Percentiles rank a stretch among this genome's conserved stretches.
Evolutionary conservation across 2,113 vertebrate genomes (phyloP).

Genomic region (Siphamia tubifer): DNA sequence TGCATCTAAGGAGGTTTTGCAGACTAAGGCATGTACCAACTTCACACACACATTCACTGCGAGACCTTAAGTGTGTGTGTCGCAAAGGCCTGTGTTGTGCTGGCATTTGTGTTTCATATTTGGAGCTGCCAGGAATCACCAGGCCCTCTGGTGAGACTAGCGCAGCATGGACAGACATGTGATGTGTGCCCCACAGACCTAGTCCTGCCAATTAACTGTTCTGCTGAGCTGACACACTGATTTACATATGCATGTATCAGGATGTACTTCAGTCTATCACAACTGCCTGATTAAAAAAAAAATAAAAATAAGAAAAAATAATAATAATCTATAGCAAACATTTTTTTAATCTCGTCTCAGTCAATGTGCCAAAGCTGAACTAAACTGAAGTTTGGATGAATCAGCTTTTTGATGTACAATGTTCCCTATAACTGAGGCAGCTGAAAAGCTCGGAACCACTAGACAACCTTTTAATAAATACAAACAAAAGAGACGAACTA

Average conservation of each 20-base stretch:
- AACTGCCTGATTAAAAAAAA: not conserved
- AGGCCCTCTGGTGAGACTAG: conserved; percentile 46
- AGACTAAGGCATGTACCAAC: not conserved
- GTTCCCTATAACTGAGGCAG: conserved; percentile 27
- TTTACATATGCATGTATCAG: conserved; percentile 6
- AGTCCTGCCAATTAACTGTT: conserved; percentile 41
- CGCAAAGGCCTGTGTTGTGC: not conserved
- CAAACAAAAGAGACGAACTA: not conserved
- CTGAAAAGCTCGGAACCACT: conserved; percentile 31
- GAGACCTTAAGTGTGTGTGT: not conserved
- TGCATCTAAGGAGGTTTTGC: conserved; percentile 45
- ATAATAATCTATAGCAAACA: too few species aligned
- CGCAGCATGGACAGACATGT: conserved; percentile 21
- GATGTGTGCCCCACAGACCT: conserved; percentile 40
- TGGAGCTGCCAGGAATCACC: conserved; percentile 41
- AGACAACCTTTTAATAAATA: conserved; percentile 20
- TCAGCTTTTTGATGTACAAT: conserved; percentile 12
- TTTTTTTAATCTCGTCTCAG: too few species aligned
- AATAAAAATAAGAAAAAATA: too few species aligned
- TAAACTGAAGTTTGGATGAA: conserved; percentile 35
- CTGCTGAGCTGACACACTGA: conserved; percentile 24
- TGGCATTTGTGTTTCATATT: conserved; percentile 45
- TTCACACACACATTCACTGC: not conserved
- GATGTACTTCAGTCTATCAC: conserved; percentile 18
- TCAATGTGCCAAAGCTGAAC: conserved; percentile 28